Base-by-base conservation (phyloP, 2,888 invertebrate genomes). In the Candidula unifasciata region DNA sequence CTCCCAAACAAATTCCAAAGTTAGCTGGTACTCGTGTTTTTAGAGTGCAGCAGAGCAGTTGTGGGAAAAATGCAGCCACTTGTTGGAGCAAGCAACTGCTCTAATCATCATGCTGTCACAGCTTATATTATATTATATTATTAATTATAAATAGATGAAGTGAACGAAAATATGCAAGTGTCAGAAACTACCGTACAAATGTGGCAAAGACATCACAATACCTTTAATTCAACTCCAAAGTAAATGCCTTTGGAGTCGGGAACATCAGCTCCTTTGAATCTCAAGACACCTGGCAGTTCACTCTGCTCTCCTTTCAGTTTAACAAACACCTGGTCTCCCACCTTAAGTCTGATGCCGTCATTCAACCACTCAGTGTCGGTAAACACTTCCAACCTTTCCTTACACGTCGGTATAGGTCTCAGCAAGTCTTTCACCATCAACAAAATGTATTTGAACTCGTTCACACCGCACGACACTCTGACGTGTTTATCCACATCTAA, bases 171-270 rank as follows among this genome's bases (percentile, higher is more conserved):
- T 13, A 44, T 13, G 2, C 44, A 44, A 1, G 8, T 44, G 44
- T 44, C 44, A 44, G 44, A 6, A 44, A 44, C 44, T 44, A 44
- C 44, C 6, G 13, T 44, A n/a, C n/a, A n/a, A n/a, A n/a, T n/a
- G n/a, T n/a, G n/a, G n/a, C n/a, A n/a, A n/a, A n/a, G n/a, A n/a
- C 3, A 66, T 21, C 10, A 35, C 69, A 88, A 89, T 89, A 91
- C 90, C 87, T 86, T 87, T 69, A 91, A 88, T 88, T 90, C 92
- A 16, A 92, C 88, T 44, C 92, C 92, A 89, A 92, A 92, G 86
- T 89, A 88, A 54, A 89, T 89, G 73, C 92, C 93, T 76, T 88
- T 88, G 18, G 87, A 74, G 24, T 89, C 90, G 52, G 88, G 87
- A 5, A 92, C 78, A 37, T 83, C 80, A 16, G 73, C n/a, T 24